Percentiles rank a stretch among this genome's conserved stretches.
phyloP scores from a whole-genome alignment of 2,113 vertebrate species.

The Oryzias woworae region DNA sequence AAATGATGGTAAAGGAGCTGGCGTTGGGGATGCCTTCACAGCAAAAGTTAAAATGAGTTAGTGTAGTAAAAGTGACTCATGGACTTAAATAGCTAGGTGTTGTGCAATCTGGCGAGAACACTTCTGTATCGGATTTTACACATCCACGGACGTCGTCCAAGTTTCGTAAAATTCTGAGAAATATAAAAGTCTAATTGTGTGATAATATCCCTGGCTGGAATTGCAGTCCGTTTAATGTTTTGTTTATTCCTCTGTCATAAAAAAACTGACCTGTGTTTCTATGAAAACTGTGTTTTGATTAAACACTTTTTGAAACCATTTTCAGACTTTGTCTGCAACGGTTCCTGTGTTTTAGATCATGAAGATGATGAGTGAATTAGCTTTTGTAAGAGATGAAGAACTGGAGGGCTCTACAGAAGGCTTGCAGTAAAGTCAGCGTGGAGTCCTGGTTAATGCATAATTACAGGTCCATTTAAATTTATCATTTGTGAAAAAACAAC shows the following conservation, averaged over 20 bases:
- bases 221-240: constrained; percentile 2
- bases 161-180: constrained; percentile 15
- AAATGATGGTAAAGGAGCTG: constrained; percentile 22
- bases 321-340: too few species aligned
- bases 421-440: too few species aligned
- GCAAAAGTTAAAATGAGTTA: constrained; percentile 31
- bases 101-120: constrained; percentile 8
- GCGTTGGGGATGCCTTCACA: constrained; percentile 21
- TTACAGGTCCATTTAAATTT: too few species aligned
- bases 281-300: too few species aligned
- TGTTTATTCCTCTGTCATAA: constrained; percentile 10
- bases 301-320: too few species aligned
- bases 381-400: too few species aligned
- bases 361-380: too few species aligned
- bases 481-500: too few species aligned
- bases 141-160: constrained; percentile 4
- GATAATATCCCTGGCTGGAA: constrained; percentile 4
- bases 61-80: constrained; percentile 32
- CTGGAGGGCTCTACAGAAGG: too few species aligned
- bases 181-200: constrained; percentile 12
- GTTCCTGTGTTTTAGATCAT: too few species aligned
- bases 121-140: constrained; percentile 42
- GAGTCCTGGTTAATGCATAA: too few species aligned
- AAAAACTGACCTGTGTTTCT: not conserved
- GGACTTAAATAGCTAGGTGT: constrained; percentile 8